A percentile compares a stretch with the other conserved stretches of the same genome.
phyloP scores from a whole-genome alignment of 2,797 vertebrate genomes.

The Thamnophis elegans region DNA sequence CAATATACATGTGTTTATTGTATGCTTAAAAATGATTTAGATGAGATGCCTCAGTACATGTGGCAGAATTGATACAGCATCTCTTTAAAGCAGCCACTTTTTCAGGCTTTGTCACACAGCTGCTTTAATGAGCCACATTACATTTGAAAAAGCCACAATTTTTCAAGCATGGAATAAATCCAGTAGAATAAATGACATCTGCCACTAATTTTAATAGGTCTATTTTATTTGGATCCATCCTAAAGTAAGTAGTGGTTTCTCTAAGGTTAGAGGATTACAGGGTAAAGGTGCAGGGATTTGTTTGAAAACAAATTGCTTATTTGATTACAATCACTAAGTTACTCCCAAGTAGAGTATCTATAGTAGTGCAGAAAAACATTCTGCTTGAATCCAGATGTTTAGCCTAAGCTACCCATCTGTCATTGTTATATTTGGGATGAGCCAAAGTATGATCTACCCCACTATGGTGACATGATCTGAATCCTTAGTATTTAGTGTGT shows the following conservation, averaged over 20 bases:
- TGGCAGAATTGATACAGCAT: neutral
- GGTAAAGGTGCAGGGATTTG: neutral
- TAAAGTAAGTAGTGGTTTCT: neutral
- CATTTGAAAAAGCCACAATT: neutral
- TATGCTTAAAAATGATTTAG: neutral
- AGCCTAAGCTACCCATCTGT: neutral
- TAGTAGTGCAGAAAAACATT: neutral
- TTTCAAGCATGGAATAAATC: neutral
- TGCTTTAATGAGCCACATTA: neutral
- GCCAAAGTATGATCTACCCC: neutral
- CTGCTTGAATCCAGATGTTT: neutral
- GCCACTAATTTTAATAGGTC: neutral
- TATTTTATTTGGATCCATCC: neutral
- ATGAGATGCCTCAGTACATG: neutral
- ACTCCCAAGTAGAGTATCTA: neutral
- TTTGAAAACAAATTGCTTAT: neutral
- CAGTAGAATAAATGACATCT: neutral
- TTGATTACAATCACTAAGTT: neutral
- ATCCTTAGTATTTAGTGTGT: neutral
- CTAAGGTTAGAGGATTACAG: neutral
- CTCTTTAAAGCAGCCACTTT: neutral
- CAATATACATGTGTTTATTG: neutral
- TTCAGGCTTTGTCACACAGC: neutral
- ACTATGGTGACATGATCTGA: neutral
- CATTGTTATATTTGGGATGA: neutral